A percentile compares a stretch with the other conserved stretches of the same genome.
Evolutionary conservation across 2,797 vertebrate genomes (phyloP).

Genomic region (Sardinella longiceps): DNA sequence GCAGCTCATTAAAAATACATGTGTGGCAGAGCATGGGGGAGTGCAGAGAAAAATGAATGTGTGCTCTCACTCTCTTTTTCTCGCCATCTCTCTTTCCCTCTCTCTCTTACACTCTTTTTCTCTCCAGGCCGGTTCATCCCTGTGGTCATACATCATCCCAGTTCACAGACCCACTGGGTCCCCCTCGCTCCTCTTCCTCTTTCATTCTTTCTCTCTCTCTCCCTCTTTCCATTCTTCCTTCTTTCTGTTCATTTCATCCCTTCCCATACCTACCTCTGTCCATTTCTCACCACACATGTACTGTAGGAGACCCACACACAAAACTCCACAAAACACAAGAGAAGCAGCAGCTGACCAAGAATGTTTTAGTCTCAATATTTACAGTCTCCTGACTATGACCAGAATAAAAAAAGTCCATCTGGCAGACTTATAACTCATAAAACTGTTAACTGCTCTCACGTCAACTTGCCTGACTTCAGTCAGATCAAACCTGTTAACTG

Average conservation of each 20-base stretch:
- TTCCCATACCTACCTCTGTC: not conserved
- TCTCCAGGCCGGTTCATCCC: constrained; percentile 66
- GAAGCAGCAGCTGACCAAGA: not conserved
- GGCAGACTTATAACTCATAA: not conserved
- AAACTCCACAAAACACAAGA: not conserved
- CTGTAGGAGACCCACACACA: not conserved
- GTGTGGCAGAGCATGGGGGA: constrained; percentile 62
- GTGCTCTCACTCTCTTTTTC: constrained; percentile 77
- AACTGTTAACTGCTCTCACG: not conserved
- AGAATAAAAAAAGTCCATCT: not conserved
- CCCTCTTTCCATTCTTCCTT: not conserved
- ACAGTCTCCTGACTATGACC: not conserved
- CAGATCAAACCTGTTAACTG: not conserved
- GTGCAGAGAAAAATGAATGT: constrained; percentile 69
- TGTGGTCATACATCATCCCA: constrained; percentile 47
- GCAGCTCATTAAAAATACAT: constrained; percentile 83
- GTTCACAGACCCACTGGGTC: constrained; percentile 34
- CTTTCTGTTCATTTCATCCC: not conserved
- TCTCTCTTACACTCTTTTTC: not conserved
- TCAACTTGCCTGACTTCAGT: not conserved
- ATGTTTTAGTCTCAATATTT: not conserved
- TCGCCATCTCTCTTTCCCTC: constrained; percentile 58
- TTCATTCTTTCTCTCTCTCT: constrained; percentile 31
- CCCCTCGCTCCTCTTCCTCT: constrained; percentile 36
- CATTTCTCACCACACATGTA: not conserved